Percentiles rank a stretch among this genome's conserved stretches.
These are phyloP conservation scores for Stictocephala bisonia DNA, from an alignment of 2,888 invertebrate species.

Conservation along the genomic window DNA sequence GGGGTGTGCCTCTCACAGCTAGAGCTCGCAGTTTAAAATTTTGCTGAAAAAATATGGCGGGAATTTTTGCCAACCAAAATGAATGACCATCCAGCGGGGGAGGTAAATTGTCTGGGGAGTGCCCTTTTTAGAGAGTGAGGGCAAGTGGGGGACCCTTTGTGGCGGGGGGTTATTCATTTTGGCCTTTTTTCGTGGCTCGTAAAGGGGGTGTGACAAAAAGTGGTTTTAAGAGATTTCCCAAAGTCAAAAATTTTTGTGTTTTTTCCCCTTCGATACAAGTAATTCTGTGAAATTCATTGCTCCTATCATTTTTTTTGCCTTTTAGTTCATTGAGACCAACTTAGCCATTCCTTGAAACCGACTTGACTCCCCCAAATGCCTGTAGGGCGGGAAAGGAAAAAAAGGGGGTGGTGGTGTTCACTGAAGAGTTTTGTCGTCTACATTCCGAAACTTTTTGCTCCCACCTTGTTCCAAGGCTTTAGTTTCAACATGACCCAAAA, in stretches of 20 bases:
- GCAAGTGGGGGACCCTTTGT: neutral
- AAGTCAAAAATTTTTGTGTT: too few species aligned
- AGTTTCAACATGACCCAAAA: constrained; percentile 21
- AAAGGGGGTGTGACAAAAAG: constrained; percentile 8
- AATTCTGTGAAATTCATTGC: too few species aligned
- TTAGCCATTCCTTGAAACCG: too few species aligned
- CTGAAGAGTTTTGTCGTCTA: constrained; percentile 12
- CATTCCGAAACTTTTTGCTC: constrained; percentile 17
- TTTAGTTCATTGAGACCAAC: too few species aligned
- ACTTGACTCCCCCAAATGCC: too few species aligned
- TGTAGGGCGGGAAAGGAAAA: too few species aligned
- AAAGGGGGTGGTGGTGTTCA: constrained; percentile 27
- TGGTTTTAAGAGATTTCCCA: neutral
- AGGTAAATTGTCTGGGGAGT: neutral
- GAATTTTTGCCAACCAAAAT: constrained; percentile 37
- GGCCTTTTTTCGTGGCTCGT: too few species aligned
- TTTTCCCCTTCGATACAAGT: too few species aligned
- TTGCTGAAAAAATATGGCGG: constrained; percentile 30
- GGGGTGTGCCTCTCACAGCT: constrained; percentile 26
- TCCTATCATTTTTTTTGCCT: too few species aligned
- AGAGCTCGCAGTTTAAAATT: constrained; percentile 41
- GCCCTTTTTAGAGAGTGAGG: neutral
- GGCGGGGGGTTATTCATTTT: too few species aligned
- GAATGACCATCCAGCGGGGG: constrained; percentile 10
- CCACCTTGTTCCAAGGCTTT: neutral